These are phyloP conservation scores for Megaleporinus macrocephalus DNA, from an alignment of 2,113 vertebrate species.

Conservation along the genomic window DNA sequence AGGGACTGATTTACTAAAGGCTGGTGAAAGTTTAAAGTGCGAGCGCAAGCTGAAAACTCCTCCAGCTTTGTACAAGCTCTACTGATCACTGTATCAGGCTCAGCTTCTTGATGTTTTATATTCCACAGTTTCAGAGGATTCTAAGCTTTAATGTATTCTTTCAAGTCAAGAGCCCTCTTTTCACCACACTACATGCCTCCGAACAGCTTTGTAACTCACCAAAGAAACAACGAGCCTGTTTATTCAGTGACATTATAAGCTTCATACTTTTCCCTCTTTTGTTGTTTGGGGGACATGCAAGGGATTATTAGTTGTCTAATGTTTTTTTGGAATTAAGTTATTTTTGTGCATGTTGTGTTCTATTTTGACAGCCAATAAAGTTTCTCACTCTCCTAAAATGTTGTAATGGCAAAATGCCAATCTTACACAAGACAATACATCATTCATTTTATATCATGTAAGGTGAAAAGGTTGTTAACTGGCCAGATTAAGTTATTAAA, in stretches of 20 bases:
- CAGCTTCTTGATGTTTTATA: not conserved
- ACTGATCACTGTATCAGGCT: not conserved
- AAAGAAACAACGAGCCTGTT: constrained; percentile 23
- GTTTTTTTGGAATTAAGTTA: constrained; percentile 17
- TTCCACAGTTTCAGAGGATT: not conserved
- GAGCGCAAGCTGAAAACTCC: not conserved
- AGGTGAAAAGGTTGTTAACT: too few relatives aligned
- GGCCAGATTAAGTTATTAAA: too few relatives aligned
- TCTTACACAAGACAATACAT: too few relatives aligned
- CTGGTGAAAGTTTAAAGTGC: not conserved
- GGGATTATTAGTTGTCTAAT: not conserved
- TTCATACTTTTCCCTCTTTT: constrained; percentile 2
- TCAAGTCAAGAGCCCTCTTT: not conserved
- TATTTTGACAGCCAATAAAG: not conserved
- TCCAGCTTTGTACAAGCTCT: not conserved
- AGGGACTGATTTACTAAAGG: not conserved
- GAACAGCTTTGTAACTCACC: constrained; percentile 7
- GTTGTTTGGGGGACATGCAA: not conserved
- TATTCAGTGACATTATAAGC: constrained; percentile 26
- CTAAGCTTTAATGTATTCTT: constrained; percentile 4
- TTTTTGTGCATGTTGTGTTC: not conserved
- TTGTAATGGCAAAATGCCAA: too few relatives aligned
- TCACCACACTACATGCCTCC: constrained; percentile 7
- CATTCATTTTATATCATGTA: too few relatives aligned
- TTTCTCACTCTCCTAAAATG: too few relatives aligned